Conservation (phyloP, 2,797 vertebrate species). For the Pygocentrus nattereri region DNA sequence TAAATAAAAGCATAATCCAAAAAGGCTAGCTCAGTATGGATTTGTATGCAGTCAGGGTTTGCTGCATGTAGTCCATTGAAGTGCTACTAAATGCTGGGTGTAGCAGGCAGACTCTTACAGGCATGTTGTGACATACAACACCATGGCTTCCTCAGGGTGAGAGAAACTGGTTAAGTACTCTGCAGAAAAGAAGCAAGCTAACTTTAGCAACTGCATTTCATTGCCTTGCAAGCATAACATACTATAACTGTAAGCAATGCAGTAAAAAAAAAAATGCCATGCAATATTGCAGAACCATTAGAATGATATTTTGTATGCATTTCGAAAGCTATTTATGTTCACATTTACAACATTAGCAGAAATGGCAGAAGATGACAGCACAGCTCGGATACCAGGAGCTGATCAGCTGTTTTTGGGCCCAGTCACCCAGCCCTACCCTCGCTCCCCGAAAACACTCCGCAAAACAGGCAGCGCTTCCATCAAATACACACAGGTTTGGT, state of each 20-base stretch:
- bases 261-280: too few species aligned
- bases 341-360: slow-evolving; percentile 32
- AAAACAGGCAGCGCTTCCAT: slow-evolving; percentile 46
- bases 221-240: not conserved
- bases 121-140: slow-evolving; percentile 17
- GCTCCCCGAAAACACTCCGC: slow-evolving; percentile 72
- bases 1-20: not conserved
- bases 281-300: too few species aligned
- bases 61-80: not conserved
- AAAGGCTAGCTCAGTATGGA: not conserved
- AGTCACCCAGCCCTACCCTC: slow-evolving; percentile 70
- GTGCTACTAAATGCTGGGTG: not conserved
- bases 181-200: not conserved
- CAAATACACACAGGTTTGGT: slow-evolving; percentile 62
- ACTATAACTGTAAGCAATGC: not conserved
- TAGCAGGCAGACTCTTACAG: not conserved
- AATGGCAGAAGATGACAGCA: slow-evolving; percentile 67
- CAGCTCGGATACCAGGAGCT: not conserved
- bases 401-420: slow-evolving; percentile 18
- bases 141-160: not conserved
- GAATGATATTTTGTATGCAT: not conserved
- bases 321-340: not conserved
- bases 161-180: not conserved
- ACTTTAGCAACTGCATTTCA: not conserved
- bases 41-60: not conserved